phyloP scores from a whole-genome alignment of 1,140 invertebrate species.

The Teleogryllus occipitalis region DNA sequence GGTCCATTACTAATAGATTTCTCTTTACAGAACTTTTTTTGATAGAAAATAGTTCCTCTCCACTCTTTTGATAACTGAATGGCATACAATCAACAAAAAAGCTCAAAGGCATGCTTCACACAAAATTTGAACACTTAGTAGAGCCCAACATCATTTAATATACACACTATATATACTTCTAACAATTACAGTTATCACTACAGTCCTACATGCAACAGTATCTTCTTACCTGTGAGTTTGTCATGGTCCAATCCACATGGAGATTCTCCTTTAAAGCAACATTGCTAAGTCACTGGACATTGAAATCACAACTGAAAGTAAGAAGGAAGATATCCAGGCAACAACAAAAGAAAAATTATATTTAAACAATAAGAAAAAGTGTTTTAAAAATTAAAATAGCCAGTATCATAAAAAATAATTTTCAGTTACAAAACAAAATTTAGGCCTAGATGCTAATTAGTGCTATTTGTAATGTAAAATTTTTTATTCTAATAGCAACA shows the following conservation, averaged over 20 bases:
- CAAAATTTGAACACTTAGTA: too few species aligned
- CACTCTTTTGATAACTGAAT: too few species aligned
- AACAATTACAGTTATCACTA: not conserved
- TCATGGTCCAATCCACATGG: not conserved
- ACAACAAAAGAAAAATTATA: not conserved
- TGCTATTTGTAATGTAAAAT: too few species aligned
- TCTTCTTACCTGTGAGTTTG: not conserved
- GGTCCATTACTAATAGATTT: too few species aligned
- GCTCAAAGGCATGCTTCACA: too few species aligned
- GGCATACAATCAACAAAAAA: too few species aligned
- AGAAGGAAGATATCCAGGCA: not conserved
- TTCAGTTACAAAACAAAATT: not conserved
- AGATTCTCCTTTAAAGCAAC: not conserved
- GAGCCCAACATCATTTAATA: too few species aligned
- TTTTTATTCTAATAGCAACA: too few species aligned
- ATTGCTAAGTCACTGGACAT: not conserved
- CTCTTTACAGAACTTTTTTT: too few species aligned
- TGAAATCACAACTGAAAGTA: slow-evolving; percentile 1
- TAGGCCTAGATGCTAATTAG: too few species aligned
- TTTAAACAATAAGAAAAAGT: not conserved
- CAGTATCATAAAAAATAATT: not conserved
- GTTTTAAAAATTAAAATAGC: not conserved
- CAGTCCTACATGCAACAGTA: not conserved
- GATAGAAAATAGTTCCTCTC: too few species aligned
- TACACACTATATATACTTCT: too few species aligned